These are phyloP conservation scores for Psilanteris sp. DNA, from an alignment of 1,140 invertebrate genomes.

Conservation along the genomic window DNA sequence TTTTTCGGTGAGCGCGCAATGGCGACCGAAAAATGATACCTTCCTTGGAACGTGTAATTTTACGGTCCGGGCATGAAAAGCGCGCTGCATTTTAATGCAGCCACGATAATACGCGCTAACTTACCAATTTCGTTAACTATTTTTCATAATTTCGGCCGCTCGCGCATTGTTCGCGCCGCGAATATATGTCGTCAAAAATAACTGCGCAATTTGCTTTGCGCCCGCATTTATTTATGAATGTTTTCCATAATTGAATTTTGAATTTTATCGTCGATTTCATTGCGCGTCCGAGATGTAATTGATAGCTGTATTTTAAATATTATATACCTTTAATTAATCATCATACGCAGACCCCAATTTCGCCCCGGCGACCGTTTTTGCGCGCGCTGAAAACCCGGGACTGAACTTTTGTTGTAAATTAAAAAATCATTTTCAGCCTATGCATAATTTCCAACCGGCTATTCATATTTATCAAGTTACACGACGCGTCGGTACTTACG, in stretches of 20 bases:
- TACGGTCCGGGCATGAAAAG: slow-evolving; percentile 3
- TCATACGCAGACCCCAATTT: slow-evolving; percentile 19
- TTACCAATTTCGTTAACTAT: slow-evolving; percentile 71
- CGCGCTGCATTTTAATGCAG: slow-evolving; percentile 35
- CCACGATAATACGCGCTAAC: slow-evolving; percentile 71
- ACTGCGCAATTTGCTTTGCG: slow-evolving; percentile 30
- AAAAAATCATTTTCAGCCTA: slow-evolving; percentile 33
- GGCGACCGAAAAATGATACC: slow-evolving; percentile 50
- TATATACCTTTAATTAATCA: slow-evolving; percentile 51
- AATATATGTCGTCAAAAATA: slow-evolving; percentile 35
- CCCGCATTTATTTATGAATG: slow-evolving; percentile 41
- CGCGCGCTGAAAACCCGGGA: no score
- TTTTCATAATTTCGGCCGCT: slow-evolving; percentile 42
- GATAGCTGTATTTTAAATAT: slow-evolving; percentile 49
- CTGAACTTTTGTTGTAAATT: slow-evolving; percentile 40
- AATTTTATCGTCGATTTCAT: slow-evolving; percentile 42
- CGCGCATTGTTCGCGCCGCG: slow-evolving; percentile 10
- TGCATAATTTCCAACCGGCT: slow-evolving; percentile 38
- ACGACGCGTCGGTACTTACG: slow-evolving; percentile 20
- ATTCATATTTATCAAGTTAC: slow-evolving; percentile 45
- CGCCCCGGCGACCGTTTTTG: slow-evolving; percentile 7
- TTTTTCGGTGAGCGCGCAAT: slow-evolving; percentile 16
- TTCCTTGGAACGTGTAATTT: slow-evolving; percentile 42
- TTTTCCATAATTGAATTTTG: slow-evolving; percentile 52
- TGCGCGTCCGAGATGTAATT: slow-evolving; percentile 30